Base-by-base conservation (phyloP, 2,888 invertebrate genomes). In the Zhengitettix transpicula region DNA sequence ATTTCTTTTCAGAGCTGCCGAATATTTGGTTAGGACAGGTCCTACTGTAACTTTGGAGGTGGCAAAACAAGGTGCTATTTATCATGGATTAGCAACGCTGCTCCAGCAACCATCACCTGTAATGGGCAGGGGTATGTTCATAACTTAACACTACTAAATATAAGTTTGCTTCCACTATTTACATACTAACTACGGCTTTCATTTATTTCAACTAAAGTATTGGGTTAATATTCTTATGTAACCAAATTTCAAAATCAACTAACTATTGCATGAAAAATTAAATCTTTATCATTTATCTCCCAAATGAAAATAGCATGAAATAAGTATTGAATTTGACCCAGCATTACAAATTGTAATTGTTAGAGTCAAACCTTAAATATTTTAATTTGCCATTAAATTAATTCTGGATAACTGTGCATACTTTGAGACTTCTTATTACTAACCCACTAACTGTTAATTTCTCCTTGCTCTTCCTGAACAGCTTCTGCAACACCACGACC, bases 31-130 rank as follows among this genome's bases (percentile, higher is more conserved):
- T 55, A 81, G 91, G 59, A 97, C 97, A 14, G 96, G 97, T 10
- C 90, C 90, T 52, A 83, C 92, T 9, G 98, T 99, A 41, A 89
- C 89, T 10, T 75, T 99, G 64, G 95, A 96, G 73, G 97, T 99
- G 62, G 96, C 95, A 40, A 98, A 98, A 74, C 95, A 97, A 73
- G 98, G 96, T 57, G 99, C 98, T 57, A 88, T 96, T 68, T 89
- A 91, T 71, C 97, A 99, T 75, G 98, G 98, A 40, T 78, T 99
- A 59, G 95, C 95, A 15, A 92, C 93, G 15, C 78, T 96, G 62
- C 77, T 97, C 57, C 91, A 90, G 67, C 94, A 95, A 71, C 95
- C 95, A 12, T 89, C 89, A 67, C 91, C 91, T 58, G 81, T 85
- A 64, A 85, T 85, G 72, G 81, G 82, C 68, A 78, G 86, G 80